Evolutionary conservation across 2,113 vertebrate species (phyloP).

Genomic region (Natator depressus): DNA sequence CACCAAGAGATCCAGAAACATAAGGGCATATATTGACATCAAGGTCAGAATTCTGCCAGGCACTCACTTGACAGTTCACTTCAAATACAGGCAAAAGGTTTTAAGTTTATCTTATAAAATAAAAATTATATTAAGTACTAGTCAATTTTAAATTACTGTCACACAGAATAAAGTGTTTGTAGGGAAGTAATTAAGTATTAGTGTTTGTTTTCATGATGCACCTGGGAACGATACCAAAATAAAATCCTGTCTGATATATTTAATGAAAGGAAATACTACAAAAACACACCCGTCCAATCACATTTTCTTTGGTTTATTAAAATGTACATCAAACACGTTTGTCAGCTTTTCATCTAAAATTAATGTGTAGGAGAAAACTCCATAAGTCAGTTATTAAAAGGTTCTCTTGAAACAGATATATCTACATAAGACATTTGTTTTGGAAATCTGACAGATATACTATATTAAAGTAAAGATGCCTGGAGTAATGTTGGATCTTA

Average conservation of each 20-base stretch:
- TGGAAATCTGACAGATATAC: neutral
- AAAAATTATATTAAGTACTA: neutral
- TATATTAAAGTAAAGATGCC: neutral
- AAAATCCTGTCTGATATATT: neutral
- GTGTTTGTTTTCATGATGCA: conserved; percentile 18
- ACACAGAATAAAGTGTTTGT: neutral
- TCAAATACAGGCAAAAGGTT: neutral
- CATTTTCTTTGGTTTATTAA: conserved; percentile 37
- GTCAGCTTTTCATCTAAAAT: conserved; percentile 10
- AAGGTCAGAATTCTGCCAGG: neutral
- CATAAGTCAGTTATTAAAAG: neutral
- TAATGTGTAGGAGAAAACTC: neutral
- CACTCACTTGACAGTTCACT: neutral
- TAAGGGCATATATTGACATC: neutral
- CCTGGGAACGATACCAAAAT: conserved; percentile 18
- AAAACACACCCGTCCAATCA: neutral
- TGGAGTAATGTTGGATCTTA: neutral
- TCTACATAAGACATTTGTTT: neutral
- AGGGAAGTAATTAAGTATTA: conserved; percentile 50
- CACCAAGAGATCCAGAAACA: neutral
- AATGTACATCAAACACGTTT: neutral
- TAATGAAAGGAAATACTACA: conserved; percentile 39
- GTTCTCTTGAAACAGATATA: neutral
- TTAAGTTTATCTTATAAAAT: neutral
- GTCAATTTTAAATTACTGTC: conserved; percentile 23